These are phyloP conservation scores for Rhagoletis pomonella DNA, from an alignment of 1,140 invertebrate species.

Conservation along the genomic window DNA sequence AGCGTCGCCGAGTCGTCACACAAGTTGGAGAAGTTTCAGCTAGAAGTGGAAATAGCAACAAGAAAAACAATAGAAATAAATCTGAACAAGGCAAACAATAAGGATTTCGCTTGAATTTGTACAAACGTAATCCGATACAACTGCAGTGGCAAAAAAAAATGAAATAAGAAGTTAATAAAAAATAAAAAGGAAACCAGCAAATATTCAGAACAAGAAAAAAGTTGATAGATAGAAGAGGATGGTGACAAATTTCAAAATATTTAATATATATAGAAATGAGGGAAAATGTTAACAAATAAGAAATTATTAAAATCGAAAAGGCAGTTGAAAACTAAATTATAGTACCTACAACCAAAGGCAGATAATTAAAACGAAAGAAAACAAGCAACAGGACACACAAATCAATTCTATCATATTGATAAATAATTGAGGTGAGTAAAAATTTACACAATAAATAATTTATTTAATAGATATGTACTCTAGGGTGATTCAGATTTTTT, in stretches of 20 bases:
- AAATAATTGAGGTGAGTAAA: too few species aligned
- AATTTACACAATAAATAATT: too few species aligned
- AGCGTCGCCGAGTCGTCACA: constrained; percentile 19
- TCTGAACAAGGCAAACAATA: neutral
- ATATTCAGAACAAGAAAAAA: neutral
- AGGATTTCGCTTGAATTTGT: neutral
- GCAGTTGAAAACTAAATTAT: too few species aligned
- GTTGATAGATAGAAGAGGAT: neutral
- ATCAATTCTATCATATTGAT: too few species aligned
- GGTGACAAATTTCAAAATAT: too few species aligned
- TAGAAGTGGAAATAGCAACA: neutral
- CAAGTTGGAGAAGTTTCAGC: constrained; percentile 40
- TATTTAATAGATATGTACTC: too few species aligned
- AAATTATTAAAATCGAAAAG: too few species aligned
- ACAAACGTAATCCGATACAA: neutral
- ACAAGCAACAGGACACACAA: too few species aligned
- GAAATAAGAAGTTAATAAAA: neutral
- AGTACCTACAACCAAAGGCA: neutral
- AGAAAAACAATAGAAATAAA: neutral
- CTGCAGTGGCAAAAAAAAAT: neutral
- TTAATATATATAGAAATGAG: too few species aligned
- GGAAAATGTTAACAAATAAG: too few species aligned
- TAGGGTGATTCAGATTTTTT: too few species aligned
- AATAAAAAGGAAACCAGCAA: neutral
- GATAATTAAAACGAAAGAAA: too few species aligned